These are phyloP conservation scores for Echiichthys vipera DNA, from an alignment of 2,797 vertebrate genomes.

Conservation along the genomic window DNA sequence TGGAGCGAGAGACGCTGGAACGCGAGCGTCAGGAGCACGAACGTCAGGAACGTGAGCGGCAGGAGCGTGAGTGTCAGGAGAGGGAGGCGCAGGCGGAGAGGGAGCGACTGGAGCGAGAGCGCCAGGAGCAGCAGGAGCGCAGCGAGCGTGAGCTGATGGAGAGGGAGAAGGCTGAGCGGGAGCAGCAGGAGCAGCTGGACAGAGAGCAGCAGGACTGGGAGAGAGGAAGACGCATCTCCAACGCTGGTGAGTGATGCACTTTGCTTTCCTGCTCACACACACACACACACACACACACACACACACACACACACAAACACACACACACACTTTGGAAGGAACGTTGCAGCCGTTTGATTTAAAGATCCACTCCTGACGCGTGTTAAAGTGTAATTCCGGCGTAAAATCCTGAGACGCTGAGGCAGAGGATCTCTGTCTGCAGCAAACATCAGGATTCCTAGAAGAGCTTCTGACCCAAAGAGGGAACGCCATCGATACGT, in stretches of 20 bases:
- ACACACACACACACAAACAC: neutral
- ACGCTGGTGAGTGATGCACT: conserved; percentile 88
- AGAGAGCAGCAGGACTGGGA: conserved; percentile 95
- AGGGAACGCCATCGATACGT: too few relatives aligned
- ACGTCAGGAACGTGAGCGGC: conserved; percentile 83
- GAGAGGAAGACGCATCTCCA: conserved; percentile 91
- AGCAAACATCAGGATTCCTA: too few relatives aligned
- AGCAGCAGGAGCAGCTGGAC: conserved; percentile 83
- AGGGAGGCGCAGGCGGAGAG: conserved; percentile 84
- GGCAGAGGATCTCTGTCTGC: too few relatives aligned
- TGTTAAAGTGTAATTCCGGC: too few relatives aligned
- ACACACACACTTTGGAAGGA: too few relatives aligned
- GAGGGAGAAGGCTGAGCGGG: conserved; percentile 83
- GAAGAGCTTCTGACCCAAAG: too few relatives aligned
- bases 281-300: neutral
- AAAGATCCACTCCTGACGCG: too few relatives aligned
- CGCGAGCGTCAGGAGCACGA: conserved; percentile 84
- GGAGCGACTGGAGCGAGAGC: conserved; percentile 85
- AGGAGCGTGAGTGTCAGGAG: conserved; percentile 79
- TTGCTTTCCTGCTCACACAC: neutral
- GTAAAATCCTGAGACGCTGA: too few relatives aligned
- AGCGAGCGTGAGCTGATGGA: conserved; percentile 75
- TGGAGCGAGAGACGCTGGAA: conserved; percentile 76
- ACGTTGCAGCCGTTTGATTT: too few relatives aligned
- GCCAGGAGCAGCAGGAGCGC: conserved; percentile 76